These are phyloP conservation scores for Macquaria ambigua DNA, from an alignment of 2,113 vertebrate species.

Conservation along the genomic window DNA sequence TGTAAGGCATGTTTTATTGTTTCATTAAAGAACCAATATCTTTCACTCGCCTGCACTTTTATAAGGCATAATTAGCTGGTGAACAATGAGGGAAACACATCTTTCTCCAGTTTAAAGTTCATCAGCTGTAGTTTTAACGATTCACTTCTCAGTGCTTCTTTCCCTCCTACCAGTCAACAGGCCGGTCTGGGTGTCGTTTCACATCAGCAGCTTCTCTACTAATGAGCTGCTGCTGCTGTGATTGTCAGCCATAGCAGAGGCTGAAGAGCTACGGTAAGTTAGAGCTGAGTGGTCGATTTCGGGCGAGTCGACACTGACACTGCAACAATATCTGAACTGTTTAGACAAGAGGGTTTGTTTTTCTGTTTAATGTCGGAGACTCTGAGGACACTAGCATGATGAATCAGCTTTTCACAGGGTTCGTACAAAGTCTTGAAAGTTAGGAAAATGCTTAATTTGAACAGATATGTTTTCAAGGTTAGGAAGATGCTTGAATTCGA, in stretches of 20 bases:
- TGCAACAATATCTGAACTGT: conserved; percentile 38
- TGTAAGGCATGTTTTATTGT: conserved; percentile 27
- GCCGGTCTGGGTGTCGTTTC: conserved; percentile 61
- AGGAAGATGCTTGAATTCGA: no score
- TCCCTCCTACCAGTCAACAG: conserved; percentile 59
- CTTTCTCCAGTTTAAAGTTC: conserved; percentile 22
- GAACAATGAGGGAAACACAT: conserved; percentile 36
- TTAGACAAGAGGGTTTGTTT: not conserved
- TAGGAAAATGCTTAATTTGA: no score
- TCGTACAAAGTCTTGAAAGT: no score
- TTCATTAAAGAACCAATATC: conserved; percentile 32
- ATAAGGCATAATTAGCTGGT: conserved; percentile 18
- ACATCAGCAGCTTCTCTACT: conserved; percentile 68
- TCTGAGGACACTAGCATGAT: conserved; percentile 15
- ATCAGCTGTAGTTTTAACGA: conserved; percentile 57
- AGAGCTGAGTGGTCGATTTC: conserved; percentile 67
- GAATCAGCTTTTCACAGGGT: conserved; percentile 32
- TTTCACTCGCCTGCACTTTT: conserved; percentile 32
- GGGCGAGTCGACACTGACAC: conserved; percentile 36
- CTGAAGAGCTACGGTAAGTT: conserved; percentile 43
- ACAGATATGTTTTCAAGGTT: no score
- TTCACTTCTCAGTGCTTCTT: conserved; percentile 40
- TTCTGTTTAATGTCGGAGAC: conserved; percentile 16
- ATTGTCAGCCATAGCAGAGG: conserved; percentile 59
- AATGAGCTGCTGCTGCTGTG: conserved; percentile 78